Percentiles rank a stretch among this genome's conserved stretches.
phyloP scores from a whole-genome alignment of 2,888 invertebrate species.

The Tortricodes alternella region DNA sequence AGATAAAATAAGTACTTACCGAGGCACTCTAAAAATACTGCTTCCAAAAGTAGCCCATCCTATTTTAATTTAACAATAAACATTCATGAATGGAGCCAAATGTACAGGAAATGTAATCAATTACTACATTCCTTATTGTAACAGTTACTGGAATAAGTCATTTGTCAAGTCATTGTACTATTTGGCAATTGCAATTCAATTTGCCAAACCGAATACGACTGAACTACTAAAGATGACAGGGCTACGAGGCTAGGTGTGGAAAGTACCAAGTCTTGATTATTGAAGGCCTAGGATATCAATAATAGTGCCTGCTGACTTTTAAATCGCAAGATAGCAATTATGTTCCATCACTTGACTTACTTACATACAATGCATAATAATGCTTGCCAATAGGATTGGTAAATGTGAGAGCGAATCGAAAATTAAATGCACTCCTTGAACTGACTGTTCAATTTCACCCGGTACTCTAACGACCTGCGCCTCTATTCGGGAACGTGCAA shows the following conservation, averaged over 20 bases:
- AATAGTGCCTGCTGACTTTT: too few relatives aligned
- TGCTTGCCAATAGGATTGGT: too few relatives aligned
- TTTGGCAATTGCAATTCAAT: slow-evolving; percentile 47
- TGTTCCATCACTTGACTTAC: too few relatives aligned
- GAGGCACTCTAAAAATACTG: neutral
- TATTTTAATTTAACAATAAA: slow-evolving; percentile 9
- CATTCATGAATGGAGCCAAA: slow-evolving; percentile 11
- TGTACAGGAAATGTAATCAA: slow-evolving; percentile 62
- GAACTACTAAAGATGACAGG: slow-evolving; percentile 12
- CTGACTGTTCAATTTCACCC: too few relatives aligned
- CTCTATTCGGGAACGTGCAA: too few relatives aligned
- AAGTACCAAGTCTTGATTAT: slow-evolving; percentile 1
- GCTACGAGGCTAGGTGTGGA: slow-evolving; percentile 3
- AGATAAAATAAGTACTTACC: too few relatives aligned
- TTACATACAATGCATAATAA: too few relatives aligned
- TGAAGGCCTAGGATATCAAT: too few relatives aligned
- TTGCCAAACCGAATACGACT: slow-evolving; percentile 31
- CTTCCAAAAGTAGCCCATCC: slow-evolving; percentile 2
- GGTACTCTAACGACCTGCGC: too few relatives aligned
- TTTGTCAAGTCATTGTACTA: slow-evolving; percentile 45
- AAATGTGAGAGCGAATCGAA: too few relatives aligned
- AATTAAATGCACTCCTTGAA: too few relatives aligned
- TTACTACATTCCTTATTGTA: slow-evolving; percentile 42
- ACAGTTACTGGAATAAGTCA: slow-evolving; percentile 38
- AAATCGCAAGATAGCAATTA: too few relatives aligned